Evolutionary conservation across 2,888 invertebrate genomes (phyloP).

Genomic region (Steinernema carpocapsae): DNA sequence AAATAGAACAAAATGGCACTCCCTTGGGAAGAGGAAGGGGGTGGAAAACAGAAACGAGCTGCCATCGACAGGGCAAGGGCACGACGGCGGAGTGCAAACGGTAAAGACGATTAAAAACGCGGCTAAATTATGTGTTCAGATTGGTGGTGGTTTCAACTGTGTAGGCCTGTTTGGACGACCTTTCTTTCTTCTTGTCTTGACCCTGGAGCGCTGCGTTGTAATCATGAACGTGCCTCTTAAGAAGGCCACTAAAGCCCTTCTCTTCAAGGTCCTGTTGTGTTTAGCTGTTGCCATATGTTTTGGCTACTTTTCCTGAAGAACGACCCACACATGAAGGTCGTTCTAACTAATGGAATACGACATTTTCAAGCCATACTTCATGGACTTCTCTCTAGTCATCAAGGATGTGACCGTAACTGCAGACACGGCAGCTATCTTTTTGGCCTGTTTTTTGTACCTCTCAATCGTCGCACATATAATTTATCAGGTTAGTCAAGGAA

Average conservation of each 20-base stretch:
- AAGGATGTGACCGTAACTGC: background rate
- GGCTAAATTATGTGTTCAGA: too few relatives aligned
- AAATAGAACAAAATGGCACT: background rate
- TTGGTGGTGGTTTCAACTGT: conserved; percentile 26
- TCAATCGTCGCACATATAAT: background rate
- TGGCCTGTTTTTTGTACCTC: background rate
- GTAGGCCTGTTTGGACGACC: conserved; percentile 9
- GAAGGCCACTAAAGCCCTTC: background rate
- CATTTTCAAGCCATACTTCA: background rate
- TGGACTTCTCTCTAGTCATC: background rate
- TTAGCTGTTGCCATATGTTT: background rate
- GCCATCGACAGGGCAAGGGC: background rate
- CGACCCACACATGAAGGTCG: background rate
- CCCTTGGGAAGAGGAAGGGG: background rate
- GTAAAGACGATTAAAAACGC: too few relatives aligned
- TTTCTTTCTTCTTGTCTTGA: background rate
- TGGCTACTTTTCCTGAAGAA: background rate
- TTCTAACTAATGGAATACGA: background rate
- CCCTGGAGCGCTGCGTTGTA: background rate
- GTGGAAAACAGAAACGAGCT: background rate
- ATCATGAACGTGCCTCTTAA: background rate
- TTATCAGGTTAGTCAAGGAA: background rate
- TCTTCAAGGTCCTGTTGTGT: background rate
- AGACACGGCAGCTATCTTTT: background rate
- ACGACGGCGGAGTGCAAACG: background rate